Conservation (phyloP, 2,888 invertebrate genomes). For the Lithophane leautieri region DNA sequence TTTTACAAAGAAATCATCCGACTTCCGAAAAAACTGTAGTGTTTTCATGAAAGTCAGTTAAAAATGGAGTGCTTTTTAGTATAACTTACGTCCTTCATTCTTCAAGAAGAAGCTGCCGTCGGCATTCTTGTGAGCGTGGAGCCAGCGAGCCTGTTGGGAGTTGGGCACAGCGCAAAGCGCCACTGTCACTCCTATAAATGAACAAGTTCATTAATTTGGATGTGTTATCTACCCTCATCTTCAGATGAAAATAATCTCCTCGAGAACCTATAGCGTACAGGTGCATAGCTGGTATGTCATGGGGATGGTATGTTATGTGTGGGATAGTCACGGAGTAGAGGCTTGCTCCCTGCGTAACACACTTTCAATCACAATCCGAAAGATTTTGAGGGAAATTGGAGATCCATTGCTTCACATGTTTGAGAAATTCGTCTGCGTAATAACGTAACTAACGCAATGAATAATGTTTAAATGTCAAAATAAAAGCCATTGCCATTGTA, state of each 20-base stretch:
- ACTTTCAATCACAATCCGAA: neutral
- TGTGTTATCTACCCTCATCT: neutral
- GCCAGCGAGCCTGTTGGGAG: slow-evolving; percentile 63
- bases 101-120: slow-evolving; percentile 75
- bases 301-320: too few relatives aligned
- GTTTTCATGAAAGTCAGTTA: too few relatives aligned
- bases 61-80: neutral
- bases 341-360: neutral
- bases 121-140: slow-evolving; percentile 74
- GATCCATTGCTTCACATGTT: neutral
- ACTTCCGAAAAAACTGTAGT: too few relatives aligned
- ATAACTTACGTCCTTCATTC: slow-evolving; percentile 70
- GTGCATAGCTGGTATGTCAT: too few relatives aligned
- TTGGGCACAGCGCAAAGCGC: slow-evolving; percentile 79
- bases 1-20: too few relatives aligned
- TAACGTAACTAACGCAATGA: neutral
- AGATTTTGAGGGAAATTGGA: neutral
- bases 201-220: neutral
- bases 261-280: neutral
- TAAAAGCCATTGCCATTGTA: too few relatives aligned
- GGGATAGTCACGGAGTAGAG: neutral
- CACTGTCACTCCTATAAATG: slow-evolving; percentile 74
- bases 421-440: neutral
- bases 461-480: too few relatives aligned
- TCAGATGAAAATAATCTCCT: neutral